phyloP scores from a whole-genome alignment of 2,113 vertebrate species.

The Odontophorus gujanensis region DNA sequence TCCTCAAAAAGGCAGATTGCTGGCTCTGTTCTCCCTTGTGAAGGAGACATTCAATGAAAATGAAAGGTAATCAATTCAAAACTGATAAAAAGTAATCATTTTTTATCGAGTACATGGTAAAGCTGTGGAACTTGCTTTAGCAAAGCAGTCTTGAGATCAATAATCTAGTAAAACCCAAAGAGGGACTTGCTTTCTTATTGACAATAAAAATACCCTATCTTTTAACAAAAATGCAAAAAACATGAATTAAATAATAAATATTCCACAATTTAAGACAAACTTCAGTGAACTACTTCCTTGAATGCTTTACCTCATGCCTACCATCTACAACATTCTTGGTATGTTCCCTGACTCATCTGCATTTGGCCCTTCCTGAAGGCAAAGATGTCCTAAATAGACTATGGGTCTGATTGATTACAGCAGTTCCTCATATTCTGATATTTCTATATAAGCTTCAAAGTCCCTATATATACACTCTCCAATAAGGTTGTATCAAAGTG shows the following conservation, averaged over 20 bases:
- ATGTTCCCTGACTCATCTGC: background rate
- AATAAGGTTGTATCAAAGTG: background rate
- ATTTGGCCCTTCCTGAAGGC: background rate
- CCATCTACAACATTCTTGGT: background rate
- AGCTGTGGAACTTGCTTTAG: slow-evolving; percentile 14
- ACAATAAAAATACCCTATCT: slow-evolving; percentile 7
- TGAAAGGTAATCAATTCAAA: slow-evolving; percentile 68
- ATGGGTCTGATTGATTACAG: background rate
- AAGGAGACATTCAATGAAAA: slow-evolving; percentile 62
- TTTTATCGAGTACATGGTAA: slow-evolving; percentile 49
- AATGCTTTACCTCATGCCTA: background rate
- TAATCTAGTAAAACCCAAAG: slow-evolving; percentile 23
- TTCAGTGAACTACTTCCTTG: background rate
- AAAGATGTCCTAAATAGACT: background rate
- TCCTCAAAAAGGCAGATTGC: slow-evolving; percentile 36
- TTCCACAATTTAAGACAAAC: background rate
- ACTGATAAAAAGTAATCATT: slow-evolving; percentile 63
- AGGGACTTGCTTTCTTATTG: slow-evolving; percentile 1
- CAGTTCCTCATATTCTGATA: background rate
- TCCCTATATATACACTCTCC: background rate
- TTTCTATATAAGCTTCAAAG: background rate
- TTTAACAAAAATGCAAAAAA: background rate
- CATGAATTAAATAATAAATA: background rate
- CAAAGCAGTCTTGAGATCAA: slow-evolving; percentile 40
- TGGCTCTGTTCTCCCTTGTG: slow-evolving; percentile 41